These are phyloP conservation scores for Triops cancriformis DNA, from an alignment of 1,140 invertebrate genomes.

Conservation along the genomic window DNA sequence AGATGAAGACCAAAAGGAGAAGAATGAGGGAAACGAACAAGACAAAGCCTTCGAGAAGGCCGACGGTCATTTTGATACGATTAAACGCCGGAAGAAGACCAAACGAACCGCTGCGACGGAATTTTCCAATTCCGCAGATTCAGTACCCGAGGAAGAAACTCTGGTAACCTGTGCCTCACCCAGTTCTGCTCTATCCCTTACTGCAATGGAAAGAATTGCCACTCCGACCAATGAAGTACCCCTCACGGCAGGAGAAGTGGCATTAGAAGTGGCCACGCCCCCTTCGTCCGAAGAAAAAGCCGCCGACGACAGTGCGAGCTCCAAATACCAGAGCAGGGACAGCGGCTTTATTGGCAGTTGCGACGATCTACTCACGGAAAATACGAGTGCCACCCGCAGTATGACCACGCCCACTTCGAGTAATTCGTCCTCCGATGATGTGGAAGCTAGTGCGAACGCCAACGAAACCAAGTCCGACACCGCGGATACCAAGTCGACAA, in stretches of 20 bases:
- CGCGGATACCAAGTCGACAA: conserved; percentile 22
- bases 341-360: conserved; percentile 80
- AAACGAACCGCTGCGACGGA: conserved; percentile 42
- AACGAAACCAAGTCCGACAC: neutral
- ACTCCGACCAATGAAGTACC: conserved; percentile 27
- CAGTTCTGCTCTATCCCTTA: conserved; percentile 26
- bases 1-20: conserved; percentile 64
- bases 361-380: conserved; percentile 64
- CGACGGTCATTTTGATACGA: conserved; percentile 68
- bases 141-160: conserved; percentile 24
- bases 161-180: neutral
- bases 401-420: neutral
- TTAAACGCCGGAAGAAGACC: conserved; percentile 67
- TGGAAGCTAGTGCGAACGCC: neutral
- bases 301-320: conserved; percentile 32
- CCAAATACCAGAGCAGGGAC: conserved; percentile 69
- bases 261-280: conserved; percentile 26
- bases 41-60: conserved; percentile 51
- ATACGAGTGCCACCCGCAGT: neutral
- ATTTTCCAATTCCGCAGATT: conserved; percentile 25
- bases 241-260: neutral
- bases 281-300: conserved; percentile 26
- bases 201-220: conserved; percentile 30
- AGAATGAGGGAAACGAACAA: conserved; percentile 31
- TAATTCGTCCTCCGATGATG: conserved; percentile 15